A percentile compares a stretch with the other conserved stretches of the same genome.
These are phyloP conservation scores for Ameiurus melas DNA, from an alignment of 2,113 vertebrate species.

Conservation along the genomic window DNA sequence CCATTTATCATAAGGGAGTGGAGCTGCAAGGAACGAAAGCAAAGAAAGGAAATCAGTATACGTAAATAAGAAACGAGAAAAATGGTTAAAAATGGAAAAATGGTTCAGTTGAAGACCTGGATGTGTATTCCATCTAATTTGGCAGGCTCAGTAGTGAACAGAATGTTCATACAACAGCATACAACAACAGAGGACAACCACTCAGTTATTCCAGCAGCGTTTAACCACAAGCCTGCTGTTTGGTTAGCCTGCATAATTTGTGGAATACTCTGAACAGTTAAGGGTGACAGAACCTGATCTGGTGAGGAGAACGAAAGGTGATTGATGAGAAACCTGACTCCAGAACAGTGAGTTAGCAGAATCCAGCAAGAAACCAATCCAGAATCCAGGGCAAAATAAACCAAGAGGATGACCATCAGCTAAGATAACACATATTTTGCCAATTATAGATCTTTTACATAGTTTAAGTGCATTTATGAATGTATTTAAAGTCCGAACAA, in stretches of 20 bases:
- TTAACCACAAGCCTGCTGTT: background rate
- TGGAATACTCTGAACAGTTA: background rate
- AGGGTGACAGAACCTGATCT: background rate
- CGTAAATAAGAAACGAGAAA: no score
- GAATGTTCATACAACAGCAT: no score
- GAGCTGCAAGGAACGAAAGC: no score
- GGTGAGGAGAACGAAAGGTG: background rate
- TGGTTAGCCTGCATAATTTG: background rate
- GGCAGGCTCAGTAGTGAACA: background rate
- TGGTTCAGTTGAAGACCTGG: no score
- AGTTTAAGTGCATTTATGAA: background rate
- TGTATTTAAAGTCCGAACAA: background rate
- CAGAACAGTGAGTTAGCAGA: background rate
- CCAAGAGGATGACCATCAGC: background rate
- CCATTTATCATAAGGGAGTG: no score
- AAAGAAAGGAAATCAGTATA: no score
- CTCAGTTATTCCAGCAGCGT: no score
- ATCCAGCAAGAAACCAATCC: background rate
- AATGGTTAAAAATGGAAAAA: no score
- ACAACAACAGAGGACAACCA: background rate
- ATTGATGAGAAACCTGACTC: background rate
- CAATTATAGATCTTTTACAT: background rate
- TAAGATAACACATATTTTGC: background rate
- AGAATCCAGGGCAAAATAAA: background rate
- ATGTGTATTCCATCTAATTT: background rate